Conservation (phyloP, 2,113 vertebrate species). For the Argyrosomus japonicus region DNA sequence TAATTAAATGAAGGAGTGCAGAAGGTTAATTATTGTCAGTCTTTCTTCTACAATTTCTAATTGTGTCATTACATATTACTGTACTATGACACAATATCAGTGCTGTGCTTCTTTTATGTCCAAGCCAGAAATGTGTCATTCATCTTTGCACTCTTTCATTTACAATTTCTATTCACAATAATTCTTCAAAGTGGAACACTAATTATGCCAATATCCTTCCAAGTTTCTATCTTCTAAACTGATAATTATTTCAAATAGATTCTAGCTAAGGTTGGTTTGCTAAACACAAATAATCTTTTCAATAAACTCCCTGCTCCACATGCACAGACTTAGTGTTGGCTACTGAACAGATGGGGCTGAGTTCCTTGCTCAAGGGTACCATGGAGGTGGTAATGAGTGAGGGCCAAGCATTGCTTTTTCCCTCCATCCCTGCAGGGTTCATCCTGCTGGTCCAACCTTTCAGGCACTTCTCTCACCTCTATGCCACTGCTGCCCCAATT, state of each 20-base stretch:
- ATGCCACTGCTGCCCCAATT: slow-evolving; percentile 19
- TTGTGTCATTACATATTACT: background rate
- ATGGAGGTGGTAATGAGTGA: slow-evolving; percentile 36
- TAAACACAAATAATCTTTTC: slow-evolving; percentile 11
- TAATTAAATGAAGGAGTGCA: background rate
- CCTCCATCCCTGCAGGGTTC: slow-evolving; percentile 4
- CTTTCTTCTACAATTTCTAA: no score
- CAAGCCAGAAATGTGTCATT: background rate
- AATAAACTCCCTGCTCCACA: slow-evolving; percentile 27
- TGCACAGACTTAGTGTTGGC: slow-evolving; percentile 3
- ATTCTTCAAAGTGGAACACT: slow-evolving; percentile 1
- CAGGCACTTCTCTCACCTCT: slow-evolving; percentile 14
- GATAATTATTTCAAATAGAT: slow-evolving; percentile 19
- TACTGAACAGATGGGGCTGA: slow-evolving; percentile 22
- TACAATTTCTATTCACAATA: background rate
- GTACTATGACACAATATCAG: background rate
- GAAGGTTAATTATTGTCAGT: background rate
- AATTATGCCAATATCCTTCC: slow-evolving; percentile 1
- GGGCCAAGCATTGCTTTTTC: slow-evolving; percentile 8
- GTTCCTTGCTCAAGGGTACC: slow-evolving; percentile 31
- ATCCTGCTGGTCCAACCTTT: slow-evolving; percentile 30
- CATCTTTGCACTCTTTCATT: background rate
- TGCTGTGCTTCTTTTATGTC: background rate
- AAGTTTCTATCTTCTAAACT: background rate
- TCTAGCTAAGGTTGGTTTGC: background rate